phyloP scores from a whole-genome alignment of 2,113 vertebrate species.

The Passer domesticus region DNA sequence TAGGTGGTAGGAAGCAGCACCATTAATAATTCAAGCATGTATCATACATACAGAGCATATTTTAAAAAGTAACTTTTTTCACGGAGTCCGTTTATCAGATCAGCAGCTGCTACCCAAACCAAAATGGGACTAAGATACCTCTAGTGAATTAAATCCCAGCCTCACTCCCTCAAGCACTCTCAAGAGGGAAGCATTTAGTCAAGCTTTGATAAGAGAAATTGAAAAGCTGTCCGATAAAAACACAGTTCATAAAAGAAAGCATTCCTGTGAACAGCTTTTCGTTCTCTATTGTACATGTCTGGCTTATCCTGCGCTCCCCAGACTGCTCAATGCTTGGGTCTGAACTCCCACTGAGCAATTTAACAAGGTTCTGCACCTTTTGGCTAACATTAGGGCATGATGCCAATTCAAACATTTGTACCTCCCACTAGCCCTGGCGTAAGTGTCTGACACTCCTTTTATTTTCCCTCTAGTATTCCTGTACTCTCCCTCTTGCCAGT shows the following conservation, averaged over 20 bases:
- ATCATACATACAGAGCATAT: neutral
- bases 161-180: neutral
- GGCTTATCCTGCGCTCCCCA: neutral
- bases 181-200: neutral
- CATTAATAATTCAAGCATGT: neutral
- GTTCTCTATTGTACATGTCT: neutral
- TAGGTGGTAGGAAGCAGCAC: neutral
- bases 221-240: neutral
- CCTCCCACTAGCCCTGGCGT: neutral
- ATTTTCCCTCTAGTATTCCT: neutral
- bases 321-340: neutral
- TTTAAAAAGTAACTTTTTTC: neutral
- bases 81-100: neutral
- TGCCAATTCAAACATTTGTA: neutral
- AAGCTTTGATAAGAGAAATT: neutral
- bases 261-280: neutral
- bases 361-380: conserved; percentile 1
- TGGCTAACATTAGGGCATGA: neutral
- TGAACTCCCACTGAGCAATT: neutral
- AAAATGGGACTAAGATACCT: neutral
- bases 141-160: neutral
- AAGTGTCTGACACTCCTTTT: neutral
- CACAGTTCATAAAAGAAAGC: neutral
- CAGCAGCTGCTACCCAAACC: neutral
- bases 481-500: neutral